Evolutionary conservation across 2,888 invertebrate genomes (phyloP), one percentile per base, ranked within the genome.

Genomic region (Xanthorhoe designata): DNA sequence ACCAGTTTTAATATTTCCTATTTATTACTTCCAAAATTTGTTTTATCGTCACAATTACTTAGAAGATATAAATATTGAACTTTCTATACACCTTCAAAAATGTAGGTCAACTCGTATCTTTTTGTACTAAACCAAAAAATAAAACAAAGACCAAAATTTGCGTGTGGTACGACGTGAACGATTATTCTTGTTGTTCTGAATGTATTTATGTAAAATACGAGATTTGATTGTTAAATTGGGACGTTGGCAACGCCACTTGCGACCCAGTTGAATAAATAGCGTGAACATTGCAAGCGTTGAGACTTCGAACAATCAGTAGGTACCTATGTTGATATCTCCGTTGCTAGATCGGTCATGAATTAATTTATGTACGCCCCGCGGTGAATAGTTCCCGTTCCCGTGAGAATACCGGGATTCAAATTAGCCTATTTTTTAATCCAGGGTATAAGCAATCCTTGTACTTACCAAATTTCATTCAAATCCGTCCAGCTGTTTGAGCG

Each of bases 211-310:
- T 65, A 52, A 56, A 69, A 64, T 47, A 51, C 57, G 47, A 13
- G 52, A 69, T 70, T 69, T 59, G 38, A 65, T 61, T 70, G 56
- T 72, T 15, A 66, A 68, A 72, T 72, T 49, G 45, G 64, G 59
- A 49, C 53, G 50, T 55, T 64, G 58, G 29, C 45, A 64, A 62
- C 17, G 53, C 62, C 53, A 58, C 56, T 58, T 50, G 57, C 59
- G 64, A 65, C 69, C 64, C 45, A 64, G 19, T 56, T 59, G 58
- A 67, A 68, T 69, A 70, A 63, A 68, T 66, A 53, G 47, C 53
- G 32, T 64, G 64, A 35, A 55, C 49, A 52, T 62, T 64, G 54
- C 17, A 5, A 18, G 29, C 62, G 35, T 51, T 35, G 52, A 56
- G 6, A 38, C 15, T n/a, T 45, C 47, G 38, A 38, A 38, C 51